A percentile compares a stretch with the other conserved stretches of the same genome.
phyloP scores from a whole-genome alignment of 2,888 invertebrate genomes.

The Ophonus ardosiacus region DNA sequence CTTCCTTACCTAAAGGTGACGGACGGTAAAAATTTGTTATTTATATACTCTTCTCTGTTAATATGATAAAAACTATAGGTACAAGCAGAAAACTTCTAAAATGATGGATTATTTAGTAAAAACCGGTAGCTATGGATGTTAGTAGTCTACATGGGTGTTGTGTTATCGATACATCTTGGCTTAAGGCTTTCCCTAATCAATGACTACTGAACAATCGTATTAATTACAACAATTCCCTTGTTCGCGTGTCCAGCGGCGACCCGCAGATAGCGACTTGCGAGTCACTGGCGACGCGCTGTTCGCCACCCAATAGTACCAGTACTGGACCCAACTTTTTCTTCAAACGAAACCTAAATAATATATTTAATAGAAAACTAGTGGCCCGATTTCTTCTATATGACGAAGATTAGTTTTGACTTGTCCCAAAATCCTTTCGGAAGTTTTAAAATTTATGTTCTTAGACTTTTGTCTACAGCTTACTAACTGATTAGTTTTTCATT shows the following conservation, averaged over 20 bases:
- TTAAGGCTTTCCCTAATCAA: constrained; percentile 29
- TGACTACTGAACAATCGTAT: constrained; percentile 44
- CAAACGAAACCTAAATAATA: too few relatives aligned
- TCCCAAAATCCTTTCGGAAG: too few relatives aligned
- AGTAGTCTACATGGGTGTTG: neutral
- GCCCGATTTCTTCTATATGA: too few relatives aligned
- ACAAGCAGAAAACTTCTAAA: neutral
- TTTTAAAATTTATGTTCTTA: too few relatives aligned
- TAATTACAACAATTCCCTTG: constrained; percentile 37
- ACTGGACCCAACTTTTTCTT: neutral
- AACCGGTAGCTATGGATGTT: neutral
- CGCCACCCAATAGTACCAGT: neutral
- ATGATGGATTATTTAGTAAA: neutral
- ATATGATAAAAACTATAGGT: neutral
- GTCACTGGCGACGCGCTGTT: constrained; percentile 15
- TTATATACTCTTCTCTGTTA: neutral
- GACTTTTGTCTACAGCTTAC: too few relatives aligned
- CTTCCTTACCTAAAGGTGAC: too few relatives aligned
- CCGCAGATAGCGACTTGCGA: constrained; percentile 18
- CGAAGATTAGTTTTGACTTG: too few relatives aligned
- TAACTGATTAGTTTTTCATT: too few relatives aligned
- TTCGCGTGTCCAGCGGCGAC: constrained; percentile 14
- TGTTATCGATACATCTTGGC: constrained; percentile 14
- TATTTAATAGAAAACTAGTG: too few relatives aligned
- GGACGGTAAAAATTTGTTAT: too few relatives aligned